Conservation (phyloP, 1,140 invertebrate species). For the Ostrea edulis region DNA sequence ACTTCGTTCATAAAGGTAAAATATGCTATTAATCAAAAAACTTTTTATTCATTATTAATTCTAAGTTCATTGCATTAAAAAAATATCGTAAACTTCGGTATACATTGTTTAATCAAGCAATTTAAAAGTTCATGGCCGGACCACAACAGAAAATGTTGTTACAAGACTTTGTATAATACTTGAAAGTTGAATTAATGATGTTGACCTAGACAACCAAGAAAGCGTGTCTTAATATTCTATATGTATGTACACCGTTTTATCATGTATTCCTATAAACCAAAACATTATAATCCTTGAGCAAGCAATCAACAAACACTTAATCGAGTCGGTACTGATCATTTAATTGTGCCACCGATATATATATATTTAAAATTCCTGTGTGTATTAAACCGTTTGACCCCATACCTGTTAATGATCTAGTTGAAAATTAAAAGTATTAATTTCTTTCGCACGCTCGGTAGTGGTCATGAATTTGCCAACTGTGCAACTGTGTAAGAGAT, state of each 20-base stretch:
- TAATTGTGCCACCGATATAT: not conserved
- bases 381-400: not conserved
- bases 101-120: not conserved
- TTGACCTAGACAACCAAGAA: not conserved
- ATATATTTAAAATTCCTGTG: not conserved
- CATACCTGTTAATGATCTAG: conserved; percentile 12
- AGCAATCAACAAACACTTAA: not conserved
- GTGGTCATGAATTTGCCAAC: not conserved
- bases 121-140: not conserved
- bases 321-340: not conserved
- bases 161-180: not conserved
- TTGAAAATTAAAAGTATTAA: not conserved
- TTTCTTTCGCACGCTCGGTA: not conserved
- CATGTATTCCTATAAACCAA: not conserved
- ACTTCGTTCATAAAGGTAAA: too few relatives aligned
- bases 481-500: conserved; percentile 1
- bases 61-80: not conserved
- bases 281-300: not conserved
- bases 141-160: not conserved
- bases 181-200: not conserved
- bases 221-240: not conserved
- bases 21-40: too few relatives aligned
- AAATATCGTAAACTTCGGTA: too few relatives aligned
- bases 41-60: not conserved
- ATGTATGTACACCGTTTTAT: not conserved